Evolutionary conservation across 2,113 vertebrate species (phyloP).

Genomic region (Sander lucioperca): DNA sequence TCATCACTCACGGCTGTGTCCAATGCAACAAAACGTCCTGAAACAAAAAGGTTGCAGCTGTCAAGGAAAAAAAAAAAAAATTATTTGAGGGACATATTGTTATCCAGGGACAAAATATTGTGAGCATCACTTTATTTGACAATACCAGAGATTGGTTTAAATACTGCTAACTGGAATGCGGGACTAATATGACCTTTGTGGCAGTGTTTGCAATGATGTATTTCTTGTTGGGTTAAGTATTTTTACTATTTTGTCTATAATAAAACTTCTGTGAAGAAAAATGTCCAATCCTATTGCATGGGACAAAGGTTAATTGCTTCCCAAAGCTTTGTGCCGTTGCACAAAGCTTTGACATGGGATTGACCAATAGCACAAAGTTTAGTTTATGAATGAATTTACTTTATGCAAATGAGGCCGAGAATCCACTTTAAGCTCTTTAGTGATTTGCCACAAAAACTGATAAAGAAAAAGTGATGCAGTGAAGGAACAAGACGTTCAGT

Average conservation of each 20-base stretch:
- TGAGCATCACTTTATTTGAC: not conserved
- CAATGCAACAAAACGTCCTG: slow-evolving; percentile 91
- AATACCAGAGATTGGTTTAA: not conserved
- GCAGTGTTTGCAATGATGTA: not conserved
- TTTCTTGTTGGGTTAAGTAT: not conserved
- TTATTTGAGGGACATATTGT: not conserved
- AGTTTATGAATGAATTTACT: too few relatives aligned
- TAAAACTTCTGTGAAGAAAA: too few relatives aligned
- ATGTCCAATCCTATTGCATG: too few relatives aligned
- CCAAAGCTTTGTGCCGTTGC: too few relatives aligned
- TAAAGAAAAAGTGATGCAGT: not conserved
- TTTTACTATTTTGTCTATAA: not conserved
- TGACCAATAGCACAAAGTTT: too few relatives aligned
- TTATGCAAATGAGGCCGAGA: not conserved
- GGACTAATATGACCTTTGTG: not conserved
- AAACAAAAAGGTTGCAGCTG: slow-evolving; percentile 13
- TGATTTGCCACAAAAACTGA: not conserved
- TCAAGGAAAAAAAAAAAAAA: not conserved
- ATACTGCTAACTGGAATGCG: not conserved
- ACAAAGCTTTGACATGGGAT: too few relatives aligned
- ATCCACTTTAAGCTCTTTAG: too few relatives aligned
- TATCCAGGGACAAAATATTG: not conserved
- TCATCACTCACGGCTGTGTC: slow-evolving; percentile 73
- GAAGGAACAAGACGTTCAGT: not conserved
- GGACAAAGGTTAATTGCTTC: too few relatives aligned